phyloP scores from a whole-genome alignment of 2,888 invertebrate species.

The Drosophila buzzatii region DNA sequence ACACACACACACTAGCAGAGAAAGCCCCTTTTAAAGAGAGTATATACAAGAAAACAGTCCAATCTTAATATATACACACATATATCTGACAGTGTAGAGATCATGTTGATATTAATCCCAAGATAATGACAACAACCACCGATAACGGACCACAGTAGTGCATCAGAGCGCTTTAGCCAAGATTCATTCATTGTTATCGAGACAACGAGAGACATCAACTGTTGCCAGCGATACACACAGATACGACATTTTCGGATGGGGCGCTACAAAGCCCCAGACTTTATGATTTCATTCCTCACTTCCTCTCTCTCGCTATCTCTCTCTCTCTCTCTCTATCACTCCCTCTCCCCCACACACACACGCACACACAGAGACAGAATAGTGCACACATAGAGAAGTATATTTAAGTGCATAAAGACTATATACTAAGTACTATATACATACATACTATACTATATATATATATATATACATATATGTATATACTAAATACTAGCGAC shows the following conservation, averaged over 20 bases:
- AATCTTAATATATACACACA: not conserved
- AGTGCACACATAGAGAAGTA: conserved; percentile 45
- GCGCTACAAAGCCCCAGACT: not conserved
- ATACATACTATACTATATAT: conserved; percentile 31
- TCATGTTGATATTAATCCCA: conserved; percentile 6
- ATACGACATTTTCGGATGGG: not conserved
- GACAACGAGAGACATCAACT: conserved; percentile 14
- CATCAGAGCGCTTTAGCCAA: conserved; percentile 41
- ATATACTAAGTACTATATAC: conserved; percentile 44
- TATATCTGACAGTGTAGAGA: conserved; percentile 15
- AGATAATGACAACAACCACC: conserved; percentile 53
- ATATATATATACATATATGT: conserved; percentile 7
- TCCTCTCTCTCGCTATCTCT: not conserved
- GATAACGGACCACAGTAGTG: conserved; percentile 66
- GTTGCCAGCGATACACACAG: conserved; percentile 33
- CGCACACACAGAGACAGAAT: not conserved
- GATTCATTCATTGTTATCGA: conserved; percentile 50
- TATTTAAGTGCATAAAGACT: conserved; percentile 47
- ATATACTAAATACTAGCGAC: conserved; percentile 43
- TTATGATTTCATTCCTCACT: not conserved
- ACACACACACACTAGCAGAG: not conserved
- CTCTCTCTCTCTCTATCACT: conserved; percentile 1
- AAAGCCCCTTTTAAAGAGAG: not conserved
- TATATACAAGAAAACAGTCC: conserved; percentile 10
- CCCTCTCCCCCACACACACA: not conserved